Percentiles rank a stretch among this genome's conserved stretches.
phyloP scores from a whole-genome alignment of 2,113 vertebrate species.

The Pachyramphus minor region DNA sequence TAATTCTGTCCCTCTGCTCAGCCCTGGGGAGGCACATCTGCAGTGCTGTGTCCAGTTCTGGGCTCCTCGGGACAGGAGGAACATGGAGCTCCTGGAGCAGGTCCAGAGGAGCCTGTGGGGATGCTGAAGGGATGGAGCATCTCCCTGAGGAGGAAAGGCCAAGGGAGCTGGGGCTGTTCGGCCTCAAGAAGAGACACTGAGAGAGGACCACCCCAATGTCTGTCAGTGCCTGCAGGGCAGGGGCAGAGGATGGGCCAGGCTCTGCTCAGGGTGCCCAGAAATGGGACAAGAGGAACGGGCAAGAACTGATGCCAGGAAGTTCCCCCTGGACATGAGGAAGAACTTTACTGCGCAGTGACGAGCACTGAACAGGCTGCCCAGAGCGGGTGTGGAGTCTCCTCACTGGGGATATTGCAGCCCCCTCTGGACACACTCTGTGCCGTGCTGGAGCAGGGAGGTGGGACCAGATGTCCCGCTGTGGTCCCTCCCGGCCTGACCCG shows the following conservation, averaged over 20 bases:
- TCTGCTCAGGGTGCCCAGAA: background rate
- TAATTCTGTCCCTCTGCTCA: background rate
- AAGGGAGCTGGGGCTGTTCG: background rate
- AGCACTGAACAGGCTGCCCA: background rate
- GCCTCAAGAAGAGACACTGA: background rate
- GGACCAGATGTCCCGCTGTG: background rate
- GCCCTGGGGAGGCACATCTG: background rate
- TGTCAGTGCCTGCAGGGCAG: too few species aligned
- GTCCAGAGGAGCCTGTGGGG: background rate
- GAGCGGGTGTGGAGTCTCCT: background rate
- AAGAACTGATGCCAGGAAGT: background rate
- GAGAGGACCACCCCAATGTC: background rate
- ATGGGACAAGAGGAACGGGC: background rate
- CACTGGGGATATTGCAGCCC: background rate
- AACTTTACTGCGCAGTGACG: background rate
- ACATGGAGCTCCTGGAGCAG: accelerated
- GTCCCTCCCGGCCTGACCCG: too few species aligned
- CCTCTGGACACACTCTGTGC: too few species aligned
- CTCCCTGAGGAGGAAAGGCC: background rate
- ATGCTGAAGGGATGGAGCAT: background rate
- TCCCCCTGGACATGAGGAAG: background rate
- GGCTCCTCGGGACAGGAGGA: background rate
- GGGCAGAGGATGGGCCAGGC: too few species aligned
- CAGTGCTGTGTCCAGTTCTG: background rate
- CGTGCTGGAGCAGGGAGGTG: background rate